Evolutionary conservation across 2,113 vertebrate genomes (phyloP), one percentile per base, ranked within the genome.

Genomic region (Pluvialis apricaria): DNA sequence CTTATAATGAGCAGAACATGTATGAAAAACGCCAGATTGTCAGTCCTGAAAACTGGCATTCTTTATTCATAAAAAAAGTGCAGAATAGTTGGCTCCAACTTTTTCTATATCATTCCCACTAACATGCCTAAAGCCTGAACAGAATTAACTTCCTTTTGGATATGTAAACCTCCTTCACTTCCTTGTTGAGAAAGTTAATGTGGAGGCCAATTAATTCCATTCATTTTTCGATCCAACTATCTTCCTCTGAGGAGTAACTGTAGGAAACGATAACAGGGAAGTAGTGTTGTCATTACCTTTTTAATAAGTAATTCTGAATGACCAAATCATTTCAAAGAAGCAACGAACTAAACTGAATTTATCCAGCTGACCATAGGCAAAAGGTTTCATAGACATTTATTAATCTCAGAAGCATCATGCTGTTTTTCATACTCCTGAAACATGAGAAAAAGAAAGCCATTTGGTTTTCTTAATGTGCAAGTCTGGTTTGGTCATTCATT

Each of bases 401-500:
- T 92, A 89, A 84, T 60, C 78, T 38, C 62, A 29, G 86, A 77
- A 52, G 55, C 76, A 45, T 28, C 20, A 2, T 29, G 21, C 36
- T 51, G 49, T 7, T 58, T 51, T 69, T 68, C 16, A 12, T 62
- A 22, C 72, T 58, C 68, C 13, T 24, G 86, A 92, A 92, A 77
- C 2, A 26, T 0, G 0, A 92, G 54, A 24, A 47, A 47, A 49
- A 52, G n/a, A 26, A 76, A 92, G 9, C 62, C 44, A 21, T 18
- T 15, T 0, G 36, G 28, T 36, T 86, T 91, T 83, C 65, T 55
- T 57, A 29, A 61, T 15, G 42, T 36, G 90, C 70, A 45, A 55
- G 68, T 47, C 75, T 65, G 49, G 15, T 38, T 25, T 26, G 54
- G 96, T 94, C 96, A 97, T 44, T 97, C 81, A 95, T 98, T 97